These are phyloP conservation scores for Temnothorax nylanderi DNA, from an alignment of 1,140 invertebrate genomes.

Conservation along the genomic window DNA sequence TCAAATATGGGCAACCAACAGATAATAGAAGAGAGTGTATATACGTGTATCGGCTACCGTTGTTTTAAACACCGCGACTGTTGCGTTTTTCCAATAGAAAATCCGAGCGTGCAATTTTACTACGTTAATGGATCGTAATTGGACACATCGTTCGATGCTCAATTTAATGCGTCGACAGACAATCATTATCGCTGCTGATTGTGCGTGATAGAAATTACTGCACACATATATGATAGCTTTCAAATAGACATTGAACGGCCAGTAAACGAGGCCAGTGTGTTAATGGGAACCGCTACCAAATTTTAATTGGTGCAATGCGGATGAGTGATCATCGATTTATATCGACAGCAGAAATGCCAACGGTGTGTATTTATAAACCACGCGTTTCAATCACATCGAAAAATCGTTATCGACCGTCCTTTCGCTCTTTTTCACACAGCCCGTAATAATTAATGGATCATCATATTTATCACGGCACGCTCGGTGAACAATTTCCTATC, in stretches of 20 bases:
- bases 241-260: slow-evolving; percentile 20
- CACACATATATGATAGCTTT: slow-evolving; percentile 17
- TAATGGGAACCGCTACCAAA: slow-evolving; percentile 51
- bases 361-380: slow-evolving; percentile 15
- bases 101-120: slow-evolving; percentile 21
- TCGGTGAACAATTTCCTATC: slow-evolving; percentile 5
- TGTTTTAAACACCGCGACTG: not conserved
- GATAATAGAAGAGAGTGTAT: not conserved
- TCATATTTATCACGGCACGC: slow-evolving; percentile 1
- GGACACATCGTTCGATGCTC: slow-evolving; percentile 44
- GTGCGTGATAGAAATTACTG: slow-evolving; percentile 47
- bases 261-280: slow-evolving; percentile 46
- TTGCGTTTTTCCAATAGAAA: slow-evolving; percentile 26
- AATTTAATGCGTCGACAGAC: slow-evolving; percentile 51
- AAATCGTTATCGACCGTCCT: slow-evolving; percentile 6
- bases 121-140: slow-evolving; percentile 40
- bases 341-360: slow-evolving; percentile 47
- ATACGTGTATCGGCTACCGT: not conserved
- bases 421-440: not conserved
- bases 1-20: not conserved
- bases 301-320: slow-evolving; percentile 59
- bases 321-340: slow-evolving; percentile 58
- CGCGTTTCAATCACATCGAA: slow-evolving; percentile 2
- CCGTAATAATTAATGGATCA: slow-evolving; percentile 9
- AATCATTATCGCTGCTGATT: slow-evolving; percentile 61